Conservation (phyloP, 2,888 invertebrate genomes). For the Cataglyphis albicans region DNA sequence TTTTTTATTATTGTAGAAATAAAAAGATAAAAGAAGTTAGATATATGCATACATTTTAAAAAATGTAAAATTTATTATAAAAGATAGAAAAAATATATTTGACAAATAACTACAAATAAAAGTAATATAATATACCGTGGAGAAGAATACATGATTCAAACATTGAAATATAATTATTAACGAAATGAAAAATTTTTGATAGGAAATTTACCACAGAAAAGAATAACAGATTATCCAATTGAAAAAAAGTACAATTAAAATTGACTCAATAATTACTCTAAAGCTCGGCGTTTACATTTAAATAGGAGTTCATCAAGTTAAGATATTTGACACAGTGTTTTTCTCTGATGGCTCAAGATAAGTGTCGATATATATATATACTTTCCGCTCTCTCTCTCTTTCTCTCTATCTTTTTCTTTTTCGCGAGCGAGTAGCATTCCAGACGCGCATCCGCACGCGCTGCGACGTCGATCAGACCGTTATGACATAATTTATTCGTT, state of each 20-base stretch:
- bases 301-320: neutral
- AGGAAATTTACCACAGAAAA: neutral
- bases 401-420: neutral
- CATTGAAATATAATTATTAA: neutral
- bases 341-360: conserved; percentile 35
- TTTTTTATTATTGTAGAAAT: neutral
- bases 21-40: neutral
- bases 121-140: neutral
- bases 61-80: neutral
- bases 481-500: conserved; percentile 71
- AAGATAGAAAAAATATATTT: neutral
- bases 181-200: neutral
- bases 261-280: neutral
- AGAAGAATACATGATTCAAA: neutral
- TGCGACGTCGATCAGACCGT: conserved; percentile 65
- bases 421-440: conserved; percentile 17
- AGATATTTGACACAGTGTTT: neutral
- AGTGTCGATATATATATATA: conserved; percentile 5
- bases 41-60: neutral
- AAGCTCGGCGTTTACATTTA: neutral
- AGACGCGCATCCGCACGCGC: neutral
- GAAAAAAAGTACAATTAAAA: neutral
- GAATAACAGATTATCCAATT: neutral
- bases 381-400: conserved; percentile 1
- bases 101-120: neutral